Evolutionary conservation across 2,797 vertebrate species (phyloP).

Genomic region (Dryobates pubescens): DNA sequence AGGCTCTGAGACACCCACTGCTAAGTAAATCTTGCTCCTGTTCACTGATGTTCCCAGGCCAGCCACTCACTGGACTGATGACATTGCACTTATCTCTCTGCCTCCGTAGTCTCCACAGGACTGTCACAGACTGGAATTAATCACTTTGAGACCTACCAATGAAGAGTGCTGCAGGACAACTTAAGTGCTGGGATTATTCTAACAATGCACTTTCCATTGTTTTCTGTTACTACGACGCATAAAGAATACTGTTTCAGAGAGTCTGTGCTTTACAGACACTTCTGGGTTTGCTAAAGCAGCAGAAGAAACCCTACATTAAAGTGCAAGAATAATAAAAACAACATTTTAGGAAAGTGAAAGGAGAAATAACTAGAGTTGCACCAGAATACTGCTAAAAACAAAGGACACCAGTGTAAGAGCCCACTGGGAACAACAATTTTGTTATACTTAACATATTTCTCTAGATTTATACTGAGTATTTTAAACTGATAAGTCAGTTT

Average conservation of each 20-base stretch:
- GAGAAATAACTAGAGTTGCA: not conserved
- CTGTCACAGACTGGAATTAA: not conserved
- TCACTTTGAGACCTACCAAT: not conserved
- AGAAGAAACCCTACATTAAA: not conserved
- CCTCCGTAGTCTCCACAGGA: not conserved
- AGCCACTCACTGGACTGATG: not conserved
- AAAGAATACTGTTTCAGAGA: not conserved
- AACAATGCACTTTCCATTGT: not conserved
- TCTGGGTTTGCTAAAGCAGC: not conserved
- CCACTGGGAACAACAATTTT: not conserved
- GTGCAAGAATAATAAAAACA: not conserved
- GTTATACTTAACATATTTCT: not conserved
- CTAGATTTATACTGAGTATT: not conserved
- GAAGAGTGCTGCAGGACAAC: rapidly evolving
- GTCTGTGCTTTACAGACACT: not conserved
- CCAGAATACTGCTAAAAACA: conserved; percentile 17
- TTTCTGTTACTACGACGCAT: not conserved
- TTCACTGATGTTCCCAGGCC: not conserved
- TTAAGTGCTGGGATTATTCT: not conserved
- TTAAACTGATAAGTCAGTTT: conserved; percentile 2
- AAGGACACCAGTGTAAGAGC: not conserved
- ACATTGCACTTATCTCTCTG: not conserved
- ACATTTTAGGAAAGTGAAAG: not conserved
- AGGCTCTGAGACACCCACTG: not conserved
- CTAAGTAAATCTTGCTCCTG: not conserved